Percentiles rank a stretch among this genome's conserved stretches.
Conservation (phyloP, 2,797 vertebrate genomes). For the Amblyopsis hoosieri region DNA sequence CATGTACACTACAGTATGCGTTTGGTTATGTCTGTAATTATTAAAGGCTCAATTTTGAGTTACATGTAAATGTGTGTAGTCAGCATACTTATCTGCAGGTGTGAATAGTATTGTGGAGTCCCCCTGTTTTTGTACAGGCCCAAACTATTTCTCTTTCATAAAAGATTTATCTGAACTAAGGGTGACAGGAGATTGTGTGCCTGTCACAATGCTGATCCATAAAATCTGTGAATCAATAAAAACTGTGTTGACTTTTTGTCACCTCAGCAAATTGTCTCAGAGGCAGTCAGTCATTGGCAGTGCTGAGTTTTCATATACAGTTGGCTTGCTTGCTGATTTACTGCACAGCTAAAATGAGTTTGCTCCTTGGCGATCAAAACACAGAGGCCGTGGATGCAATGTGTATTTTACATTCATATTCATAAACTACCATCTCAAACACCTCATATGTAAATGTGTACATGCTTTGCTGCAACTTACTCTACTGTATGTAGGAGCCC, state of each 20-base stretch:
- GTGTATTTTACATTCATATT: conserved; percentile 8
- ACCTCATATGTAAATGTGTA: too few relatives aligned
- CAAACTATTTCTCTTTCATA: not conserved
- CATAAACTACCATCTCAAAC: too few relatives aligned
- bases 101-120: too few relatives aligned
- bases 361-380: conserved; percentile 7
- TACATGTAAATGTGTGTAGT: not conserved
- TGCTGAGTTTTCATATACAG: conserved; percentile 12
- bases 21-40: not conserved
- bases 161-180: conserved; percentile 17
- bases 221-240: conserved; percentile 24
- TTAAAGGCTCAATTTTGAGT: not conserved
- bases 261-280: conserved; percentile 36
- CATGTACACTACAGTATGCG: not conserved
- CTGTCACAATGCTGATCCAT: conserved; percentile 25
- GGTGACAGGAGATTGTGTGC: conserved; percentile 18
- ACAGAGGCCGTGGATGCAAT: conserved; percentile 12
- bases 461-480: too few relatives aligned
- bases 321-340: conserved; percentile 3
- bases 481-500: too few relatives aligned
- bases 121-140: not conserved
- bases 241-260: conserved; percentile 27
- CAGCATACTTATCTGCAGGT: not conserved
- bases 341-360: conserved; percentile 4
- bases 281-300: conserved; percentile 3